Evolutionary conservation across 2,888 invertebrate species (phyloP).

Genomic region (Orthosia incerta): DNA sequence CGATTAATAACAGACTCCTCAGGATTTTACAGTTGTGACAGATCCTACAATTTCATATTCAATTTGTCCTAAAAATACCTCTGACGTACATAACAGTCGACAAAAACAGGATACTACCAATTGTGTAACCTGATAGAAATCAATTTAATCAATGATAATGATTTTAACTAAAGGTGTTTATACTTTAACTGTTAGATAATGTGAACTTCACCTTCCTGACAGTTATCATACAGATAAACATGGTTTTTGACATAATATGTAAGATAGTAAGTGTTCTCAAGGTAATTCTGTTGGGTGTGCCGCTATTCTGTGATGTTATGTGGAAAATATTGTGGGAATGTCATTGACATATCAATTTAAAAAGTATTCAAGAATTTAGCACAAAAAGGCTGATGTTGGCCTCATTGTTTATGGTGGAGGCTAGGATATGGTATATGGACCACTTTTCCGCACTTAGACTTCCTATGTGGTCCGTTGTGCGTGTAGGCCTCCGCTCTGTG

Average conservation of each 20-base stretch:
- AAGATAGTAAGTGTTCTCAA: conserved; percentile 60
- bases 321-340: conserved; percentile 3
- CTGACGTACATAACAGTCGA: conserved; percentile 1
- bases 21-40: too few relatives aligned
- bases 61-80: neutral
- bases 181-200: conserved; percentile 67
- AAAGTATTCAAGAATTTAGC: neutral
- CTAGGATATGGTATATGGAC: too few relatives aligned
- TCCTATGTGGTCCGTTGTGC: too few relatives aligned
- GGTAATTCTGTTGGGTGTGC: conserved; percentile 46
- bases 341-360: neutral
- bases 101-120: conserved; percentile 28
- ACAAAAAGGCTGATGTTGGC: too few relatives aligned
- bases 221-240: conserved; percentile 68
- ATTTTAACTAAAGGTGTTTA: conserved; percentile 50
- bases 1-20: too few relatives aligned
- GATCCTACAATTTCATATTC: neutral
- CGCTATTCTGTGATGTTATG: conserved; percentile 22
- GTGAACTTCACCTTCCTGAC: conserved; percentile 79
- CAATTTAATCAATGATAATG: conserved; percentile 43
- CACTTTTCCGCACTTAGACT: too few relatives aligned
- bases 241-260: conserved; percentile 52
- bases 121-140: conserved; percentile 57
- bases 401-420: too few relatives aligned
- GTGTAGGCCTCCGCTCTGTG: too few relatives aligned